Percentiles rank a stretch among this genome's conserved stretches.
phyloP scores from a whole-genome alignment of 2,888 invertebrate genomes.

The Coecobrya sp. region DNA sequence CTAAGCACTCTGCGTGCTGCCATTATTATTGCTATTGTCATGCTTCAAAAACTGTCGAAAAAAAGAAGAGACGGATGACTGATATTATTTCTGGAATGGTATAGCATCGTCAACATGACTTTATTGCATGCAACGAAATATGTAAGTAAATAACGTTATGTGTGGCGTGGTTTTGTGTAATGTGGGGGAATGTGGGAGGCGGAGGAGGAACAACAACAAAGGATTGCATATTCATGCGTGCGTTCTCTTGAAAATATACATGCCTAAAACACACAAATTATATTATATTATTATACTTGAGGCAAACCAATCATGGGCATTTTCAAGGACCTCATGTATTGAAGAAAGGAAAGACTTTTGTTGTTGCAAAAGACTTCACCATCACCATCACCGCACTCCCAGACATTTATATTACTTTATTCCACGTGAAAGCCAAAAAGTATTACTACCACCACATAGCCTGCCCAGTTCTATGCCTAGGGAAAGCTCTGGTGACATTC shows the following conservation, averaged over 20 bases:
- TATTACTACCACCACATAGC: no score
- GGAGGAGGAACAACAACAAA: not conserved
- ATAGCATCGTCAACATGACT: not conserved
- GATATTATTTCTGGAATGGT: slow-evolving; percentile 35
- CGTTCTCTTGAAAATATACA: not conserved
- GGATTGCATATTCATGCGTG: slow-evolving; percentile 3
- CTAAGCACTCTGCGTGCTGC: slow-evolving; percentile 3
- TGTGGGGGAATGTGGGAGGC: not conserved
- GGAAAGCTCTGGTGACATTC: slow-evolving; percentile 53
- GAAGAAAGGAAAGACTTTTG: slow-evolving; percentile 1
- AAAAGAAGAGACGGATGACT: not conserved
- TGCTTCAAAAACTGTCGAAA: slow-evolving; percentile 10
- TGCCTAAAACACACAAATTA: not conserved
- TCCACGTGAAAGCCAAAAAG: slow-evolving; percentile 49
- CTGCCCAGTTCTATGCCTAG: slow-evolving; percentile 1
- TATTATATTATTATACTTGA: not conserved
- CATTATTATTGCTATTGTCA: slow-evolving; percentile 36
- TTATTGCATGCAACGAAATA: not conserved
- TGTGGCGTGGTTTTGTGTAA: slow-evolving; percentile 7
- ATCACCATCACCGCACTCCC: not conserved
- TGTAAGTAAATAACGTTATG: no score
- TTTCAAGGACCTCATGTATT: not conserved
- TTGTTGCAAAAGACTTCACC: slow-evolving; percentile 1
- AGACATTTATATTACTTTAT: slow-evolving; percentile 42
- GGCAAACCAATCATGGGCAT: slow-evolving; percentile 40